Percentiles rank a stretch among this genome's conserved stretches.
These are phyloP conservation scores for Ostrea edulis DNA, from an alignment of 1,140 invertebrate genomes.

Conservation along the genomic window DNA sequence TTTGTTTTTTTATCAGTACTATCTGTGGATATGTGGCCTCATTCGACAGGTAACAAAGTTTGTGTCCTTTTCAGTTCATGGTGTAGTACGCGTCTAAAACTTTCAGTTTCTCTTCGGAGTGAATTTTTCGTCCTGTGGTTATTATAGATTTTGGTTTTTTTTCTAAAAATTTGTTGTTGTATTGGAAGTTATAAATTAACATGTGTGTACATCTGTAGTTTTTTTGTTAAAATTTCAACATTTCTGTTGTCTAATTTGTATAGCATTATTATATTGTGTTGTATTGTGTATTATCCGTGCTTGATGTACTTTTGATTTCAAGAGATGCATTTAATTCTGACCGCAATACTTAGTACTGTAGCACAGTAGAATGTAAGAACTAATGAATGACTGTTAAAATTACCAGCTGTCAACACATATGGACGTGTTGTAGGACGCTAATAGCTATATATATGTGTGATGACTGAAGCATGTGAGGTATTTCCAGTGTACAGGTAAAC, in stretches of 20 bases:
- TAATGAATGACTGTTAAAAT: background rate
- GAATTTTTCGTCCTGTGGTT: background rate
- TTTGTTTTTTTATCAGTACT: constrained; percentile 31
- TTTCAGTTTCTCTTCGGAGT: background rate
- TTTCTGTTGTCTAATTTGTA: background rate
- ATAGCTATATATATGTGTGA: background rate
- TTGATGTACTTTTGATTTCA: background rate
- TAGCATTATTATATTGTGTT: background rate
- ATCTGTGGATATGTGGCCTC: constrained; percentile 25
- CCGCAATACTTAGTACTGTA: background rate
- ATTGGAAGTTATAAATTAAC: background rate
- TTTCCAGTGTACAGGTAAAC: background rate
- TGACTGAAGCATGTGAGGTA: background rate
- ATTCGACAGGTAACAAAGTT: background rate
- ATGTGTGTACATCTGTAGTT: background rate
- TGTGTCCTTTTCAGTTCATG: background rate
- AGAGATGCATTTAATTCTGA: background rate
- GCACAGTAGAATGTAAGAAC: background rate
- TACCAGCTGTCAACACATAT: background rate
- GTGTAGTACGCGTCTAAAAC: background rate
- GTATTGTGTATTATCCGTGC: background rate
- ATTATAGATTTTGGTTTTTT: background rate
- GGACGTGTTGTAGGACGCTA: background rate
- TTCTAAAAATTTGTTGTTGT: background rate
- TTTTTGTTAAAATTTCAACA: background rate